Evolutionary conservation across 2,888 invertebrate species (phyloP).

Genomic region (Entomobrya multifasciata): DNA sequence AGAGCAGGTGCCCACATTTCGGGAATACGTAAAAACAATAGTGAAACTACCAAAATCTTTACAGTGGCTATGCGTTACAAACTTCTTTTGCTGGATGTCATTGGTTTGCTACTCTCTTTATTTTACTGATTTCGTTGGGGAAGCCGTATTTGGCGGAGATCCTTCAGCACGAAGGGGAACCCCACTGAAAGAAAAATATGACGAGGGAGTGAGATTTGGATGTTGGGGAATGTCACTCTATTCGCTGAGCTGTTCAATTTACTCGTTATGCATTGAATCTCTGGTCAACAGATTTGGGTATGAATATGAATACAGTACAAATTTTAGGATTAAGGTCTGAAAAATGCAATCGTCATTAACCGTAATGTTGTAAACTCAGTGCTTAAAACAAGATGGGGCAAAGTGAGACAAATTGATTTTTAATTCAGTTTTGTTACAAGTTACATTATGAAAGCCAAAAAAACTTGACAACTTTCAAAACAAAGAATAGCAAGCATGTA

Average conservation of each 20-base stretch:
- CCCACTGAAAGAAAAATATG: constrained; percentile 84
- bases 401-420: too few relatives aligned
- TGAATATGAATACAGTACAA: background rate
- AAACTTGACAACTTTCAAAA: too few relatives aligned
- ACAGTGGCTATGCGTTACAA: constrained; percentile 93
- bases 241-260: constrained; percentile 96
- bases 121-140: constrained; percentile 97
- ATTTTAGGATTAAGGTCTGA: too few relatives aligned
- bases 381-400: too few relatives aligned
- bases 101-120: constrained; percentile 89
- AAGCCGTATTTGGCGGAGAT: constrained; percentile 93
- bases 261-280: constrained; percentile 91
- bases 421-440: too few relatives aligned
- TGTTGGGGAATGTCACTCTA: constrained; percentile 96
- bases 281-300: constrained; percentile 87
- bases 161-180: constrained; percentile 82
- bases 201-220: constrained; percentile 95
- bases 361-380: too few relatives aligned
- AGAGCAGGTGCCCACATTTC: constrained; percentile 81
- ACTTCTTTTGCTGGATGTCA: constrained; percentile 88
- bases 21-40: constrained; percentile 93
- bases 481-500: too few relatives aligned
- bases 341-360: too few relatives aligned
- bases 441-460: too few relatives aligned
- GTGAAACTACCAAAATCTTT: constrained; percentile 95